Conservation (phyloP, 2,113 vertebrate species). For the Phoenicopterus ruber region DNA sequence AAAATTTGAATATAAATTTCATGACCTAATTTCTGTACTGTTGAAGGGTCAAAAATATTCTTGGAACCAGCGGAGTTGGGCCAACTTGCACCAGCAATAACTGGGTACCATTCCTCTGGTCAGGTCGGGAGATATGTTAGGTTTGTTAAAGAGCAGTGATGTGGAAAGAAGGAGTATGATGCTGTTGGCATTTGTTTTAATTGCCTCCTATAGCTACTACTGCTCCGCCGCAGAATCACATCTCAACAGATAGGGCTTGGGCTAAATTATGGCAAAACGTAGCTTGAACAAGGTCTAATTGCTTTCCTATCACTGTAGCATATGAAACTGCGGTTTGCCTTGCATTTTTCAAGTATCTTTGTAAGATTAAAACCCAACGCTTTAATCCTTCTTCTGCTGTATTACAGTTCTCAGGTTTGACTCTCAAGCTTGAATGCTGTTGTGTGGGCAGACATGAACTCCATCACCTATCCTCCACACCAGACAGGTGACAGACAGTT, state of each 20-base stretch:
- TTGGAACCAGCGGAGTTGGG: background rate
- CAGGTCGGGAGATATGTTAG: background rate
- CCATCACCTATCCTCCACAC: accelerated
- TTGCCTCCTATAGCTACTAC: background rate
- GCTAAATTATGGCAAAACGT: background rate
- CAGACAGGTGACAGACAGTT: background rate
- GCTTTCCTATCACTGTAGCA: background rate
- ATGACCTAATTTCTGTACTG: background rate
- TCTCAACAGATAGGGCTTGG: background rate
- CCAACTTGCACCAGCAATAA: background rate
- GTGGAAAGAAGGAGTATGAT: background rate
- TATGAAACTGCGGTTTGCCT: background rate
- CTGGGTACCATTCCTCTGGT: background rate
- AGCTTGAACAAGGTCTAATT: background rate
- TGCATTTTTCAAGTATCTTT: background rate
- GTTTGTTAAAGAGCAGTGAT: background rate
- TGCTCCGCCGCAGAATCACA: background rate
- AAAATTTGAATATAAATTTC: background rate
- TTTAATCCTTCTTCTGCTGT: background rate
- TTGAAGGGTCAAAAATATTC: background rate
- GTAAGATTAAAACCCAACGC: background rate
- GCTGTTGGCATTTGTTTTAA: background rate
- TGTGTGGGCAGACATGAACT: background rate
- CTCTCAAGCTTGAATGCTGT: background rate
- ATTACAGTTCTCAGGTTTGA: background rate